Percentiles rank a stretch among this genome's conserved stretches.
Conservation (phyloP, 2,113 vertebrate genomes). For the Chaetorhynchus papuensis region DNA sequence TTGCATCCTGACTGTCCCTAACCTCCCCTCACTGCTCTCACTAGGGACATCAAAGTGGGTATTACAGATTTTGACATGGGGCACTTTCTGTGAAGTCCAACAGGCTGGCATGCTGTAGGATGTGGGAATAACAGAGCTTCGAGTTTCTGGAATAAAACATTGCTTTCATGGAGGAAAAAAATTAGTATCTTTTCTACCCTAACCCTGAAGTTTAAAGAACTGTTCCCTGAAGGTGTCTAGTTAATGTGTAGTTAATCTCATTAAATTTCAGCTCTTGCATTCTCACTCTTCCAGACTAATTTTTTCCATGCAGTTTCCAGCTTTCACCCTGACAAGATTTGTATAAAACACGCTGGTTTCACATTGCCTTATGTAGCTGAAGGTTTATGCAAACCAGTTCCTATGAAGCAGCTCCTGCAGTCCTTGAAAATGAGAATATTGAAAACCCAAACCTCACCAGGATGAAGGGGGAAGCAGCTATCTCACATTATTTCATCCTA, state of each 20-base stretch:
- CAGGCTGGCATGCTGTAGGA: accelerated
- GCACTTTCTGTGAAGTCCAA: background rate
- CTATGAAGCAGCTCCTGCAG: background rate
- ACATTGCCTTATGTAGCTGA: background rate
- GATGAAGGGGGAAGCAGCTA: background rate
- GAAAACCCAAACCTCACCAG: background rate
- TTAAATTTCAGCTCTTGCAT: background rate
- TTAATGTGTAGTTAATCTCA: background rate
- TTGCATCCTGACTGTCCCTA: background rate
- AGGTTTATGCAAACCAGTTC: background rate
- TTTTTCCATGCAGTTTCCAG: background rate
- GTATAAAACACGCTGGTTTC: background rate
- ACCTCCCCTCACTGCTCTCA: background rate
- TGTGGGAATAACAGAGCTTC: background rate
- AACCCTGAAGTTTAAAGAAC: background rate
- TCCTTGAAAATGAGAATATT: background rate
- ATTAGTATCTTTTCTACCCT: background rate
- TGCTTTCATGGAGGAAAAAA: background rate
- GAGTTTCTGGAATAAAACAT: background rate
- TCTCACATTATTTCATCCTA: background rate
- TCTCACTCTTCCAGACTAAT: background rate
- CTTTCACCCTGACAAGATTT: background rate
- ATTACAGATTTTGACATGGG: accelerated
- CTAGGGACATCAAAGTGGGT: background rate
- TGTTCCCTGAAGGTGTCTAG: background rate